Base-by-base conservation (phyloP, 2,113 vertebrate species). In the Elgaria multicarinata region DNA sequence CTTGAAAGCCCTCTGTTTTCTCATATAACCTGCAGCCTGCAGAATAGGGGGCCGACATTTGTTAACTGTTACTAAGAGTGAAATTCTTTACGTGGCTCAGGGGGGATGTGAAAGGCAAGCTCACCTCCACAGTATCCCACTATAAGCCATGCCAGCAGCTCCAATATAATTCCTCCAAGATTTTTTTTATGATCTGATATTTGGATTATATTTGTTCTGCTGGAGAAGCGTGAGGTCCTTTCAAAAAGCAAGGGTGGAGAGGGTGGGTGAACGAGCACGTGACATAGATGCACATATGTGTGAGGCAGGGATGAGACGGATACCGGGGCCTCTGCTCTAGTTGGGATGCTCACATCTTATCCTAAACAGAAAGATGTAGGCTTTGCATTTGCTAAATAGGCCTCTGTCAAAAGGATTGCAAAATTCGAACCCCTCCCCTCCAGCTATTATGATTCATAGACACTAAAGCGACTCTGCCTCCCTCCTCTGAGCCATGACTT, bases 141-240 rank as follows among this genome's bases (percentile, higher is more conserved):
- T 44, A 79, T 89, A 92, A 77, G 39, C 79, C 24, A 46, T 91
- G 90, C 95, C 95, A 92, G 88, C 90, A 90, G 92, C 92, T 89
- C 90, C 39, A 85, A 89, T 77, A 20, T 88, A 91, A 91, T 89
- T 76, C 93, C 93, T 95, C 92, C 89, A 75, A 92, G 91, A 91
- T 90, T 93, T 95, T 93, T 95, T 92, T 94, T 90, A 92, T 91
- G 93, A 91, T 93, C 95, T 90, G 91, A 89, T 91, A 44, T 86
- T 93, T 90, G 93, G 92, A 92, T 94, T 88, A 92, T 78, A 91
- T 93, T 91, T 95, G 84, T 90, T 89, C 91, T 93, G 85, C 93
- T 82, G 83, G 50, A 82, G 91, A 95, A 87, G 91, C 91, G 78
- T 87, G 90, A 94, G 95, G 94, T 95, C 94, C 76, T 24, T 92